These are phyloP conservation scores for Mercenaria mercenaria DNA, from an alignment of 1,140 invertebrate genomes.

Conservation along the genomic window DNA sequence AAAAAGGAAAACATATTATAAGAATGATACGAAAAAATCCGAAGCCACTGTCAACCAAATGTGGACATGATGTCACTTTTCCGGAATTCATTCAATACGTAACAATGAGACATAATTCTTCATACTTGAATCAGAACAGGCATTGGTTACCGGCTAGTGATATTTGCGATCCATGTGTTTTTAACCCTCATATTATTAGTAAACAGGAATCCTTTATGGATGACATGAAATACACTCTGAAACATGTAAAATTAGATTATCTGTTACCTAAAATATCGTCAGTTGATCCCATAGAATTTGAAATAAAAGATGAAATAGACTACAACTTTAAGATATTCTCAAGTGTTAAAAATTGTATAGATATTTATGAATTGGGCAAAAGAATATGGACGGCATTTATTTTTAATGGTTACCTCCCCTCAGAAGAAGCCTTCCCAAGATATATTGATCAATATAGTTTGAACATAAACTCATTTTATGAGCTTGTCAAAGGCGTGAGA, in stretches of 20 bases:
- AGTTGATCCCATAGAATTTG: conserved; percentile 44
- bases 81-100: conserved; percentile 68
- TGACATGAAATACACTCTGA: conserved; percentile 62
- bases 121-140: conserved; percentile 54
- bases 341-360: conserved; percentile 59
- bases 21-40: conserved; percentile 28
- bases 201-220: conserved; percentile 71
- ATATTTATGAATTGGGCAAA: conserved; percentile 40
- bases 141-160: too few relatives aligned
- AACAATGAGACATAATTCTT: not conserved
- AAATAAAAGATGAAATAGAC: conserved; percentile 68
- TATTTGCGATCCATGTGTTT: too few relatives aligned
- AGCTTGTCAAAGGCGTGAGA: too few relatives aligned
- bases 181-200: too few relatives aligned
- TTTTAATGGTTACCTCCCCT: too few relatives aligned
- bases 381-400: conserved; percentile 71
- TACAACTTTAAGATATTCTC: conserved; percentile 64
- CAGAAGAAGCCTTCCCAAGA: not conserved
- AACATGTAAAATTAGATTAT: too few relatives aligned
- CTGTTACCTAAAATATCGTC: conserved; percentile 35
- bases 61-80: conserved; percentile 72
- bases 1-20: conserved; percentile 59
- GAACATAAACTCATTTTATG: too few relatives aligned
- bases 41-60: not conserved
- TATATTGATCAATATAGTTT: not conserved